phyloP scores from a whole-genome alignment of 2,888 invertebrate genomes.

The Notodonta ziczac region DNA sequence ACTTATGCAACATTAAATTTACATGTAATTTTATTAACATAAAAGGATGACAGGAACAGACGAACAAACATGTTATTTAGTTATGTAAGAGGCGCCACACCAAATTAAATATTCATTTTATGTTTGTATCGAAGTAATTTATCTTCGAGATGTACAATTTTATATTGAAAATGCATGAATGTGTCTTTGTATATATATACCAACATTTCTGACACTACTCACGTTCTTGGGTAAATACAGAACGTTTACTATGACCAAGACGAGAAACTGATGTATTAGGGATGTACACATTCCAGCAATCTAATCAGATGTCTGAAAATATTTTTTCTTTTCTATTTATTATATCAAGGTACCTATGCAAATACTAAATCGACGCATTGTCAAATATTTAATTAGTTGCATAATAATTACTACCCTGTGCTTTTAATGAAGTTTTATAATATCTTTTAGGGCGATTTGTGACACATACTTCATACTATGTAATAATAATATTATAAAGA shows the following conservation, averaged over 20 bases:
- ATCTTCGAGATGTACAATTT: constrained; percentile 41
- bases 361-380: constrained; percentile 13
- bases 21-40: constrained; percentile 38
- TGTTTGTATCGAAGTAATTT: constrained; percentile 41
- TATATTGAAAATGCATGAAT: constrained; percentile 38
- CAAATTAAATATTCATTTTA: constrained; percentile 48
- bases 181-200: constrained; percentile 41
- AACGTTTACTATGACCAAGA: too few relatives aligned
- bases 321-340: too few relatives aligned
- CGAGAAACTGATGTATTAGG: too few relatives aligned
- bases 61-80: constrained; percentile 44
- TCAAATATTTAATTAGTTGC: constrained; percentile 23
- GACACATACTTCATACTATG: too few relatives aligned
- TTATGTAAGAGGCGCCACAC: constrained; percentile 41
- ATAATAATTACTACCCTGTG: constrained; percentile 14
- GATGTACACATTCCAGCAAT: too few relatives aligned
- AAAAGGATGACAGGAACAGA: constrained; percentile 31
- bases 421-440: constrained; percentile 11
- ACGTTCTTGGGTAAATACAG: constrained; percentile 50
- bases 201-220: constrained; percentile 61
- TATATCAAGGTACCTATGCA: too few relatives aligned
- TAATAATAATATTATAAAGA: too few relatives aligned
- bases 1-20: not conserved
- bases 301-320: too few relatives aligned
- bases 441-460: constrained; percentile 12